Evolutionary conservation across 2,113 vertebrate genomes (phyloP).

Genomic region (Sterrhoptilus dennistouni): DNA sequence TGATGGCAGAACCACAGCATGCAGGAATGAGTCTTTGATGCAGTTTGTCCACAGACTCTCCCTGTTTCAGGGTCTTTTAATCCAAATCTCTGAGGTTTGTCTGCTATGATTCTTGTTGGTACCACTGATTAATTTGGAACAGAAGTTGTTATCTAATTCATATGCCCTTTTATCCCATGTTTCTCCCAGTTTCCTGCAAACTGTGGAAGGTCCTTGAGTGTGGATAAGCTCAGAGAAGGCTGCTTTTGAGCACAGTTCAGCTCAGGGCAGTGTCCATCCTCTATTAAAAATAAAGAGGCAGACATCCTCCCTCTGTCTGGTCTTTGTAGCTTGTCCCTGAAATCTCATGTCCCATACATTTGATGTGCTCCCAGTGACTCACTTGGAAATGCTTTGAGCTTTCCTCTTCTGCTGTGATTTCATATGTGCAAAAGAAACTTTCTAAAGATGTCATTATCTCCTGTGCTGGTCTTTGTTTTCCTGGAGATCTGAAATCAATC

Average conservation of each 20-base stretch:
- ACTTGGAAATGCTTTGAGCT: background rate
- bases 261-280: background rate
- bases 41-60: background rate
- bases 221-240: background rate
- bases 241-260: background rate
- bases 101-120: background rate
- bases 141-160: background rate
- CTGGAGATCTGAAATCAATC: background rate
- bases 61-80: background rate
- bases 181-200: background rate
- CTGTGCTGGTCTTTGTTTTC: background rate
- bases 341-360: background rate
- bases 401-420: background rate
- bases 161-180: background rate
- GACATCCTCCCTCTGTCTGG: background rate
- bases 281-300: background rate
- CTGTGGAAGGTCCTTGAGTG: background rate
- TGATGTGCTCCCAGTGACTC: background rate
- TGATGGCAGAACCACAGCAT: accelerated
- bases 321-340: background rate
- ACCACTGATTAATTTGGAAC: background rate
- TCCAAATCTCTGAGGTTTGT: background rate
- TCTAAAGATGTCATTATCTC: background rate
- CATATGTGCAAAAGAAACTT: background rate
- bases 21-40: background rate